Percentiles rank a stretch among this genome's conserved stretches.
Evolutionary conservation across 37 sponge, comb jelly and placozoan species (phyloP).

Genomic region (Spongia lamella): DNA sequence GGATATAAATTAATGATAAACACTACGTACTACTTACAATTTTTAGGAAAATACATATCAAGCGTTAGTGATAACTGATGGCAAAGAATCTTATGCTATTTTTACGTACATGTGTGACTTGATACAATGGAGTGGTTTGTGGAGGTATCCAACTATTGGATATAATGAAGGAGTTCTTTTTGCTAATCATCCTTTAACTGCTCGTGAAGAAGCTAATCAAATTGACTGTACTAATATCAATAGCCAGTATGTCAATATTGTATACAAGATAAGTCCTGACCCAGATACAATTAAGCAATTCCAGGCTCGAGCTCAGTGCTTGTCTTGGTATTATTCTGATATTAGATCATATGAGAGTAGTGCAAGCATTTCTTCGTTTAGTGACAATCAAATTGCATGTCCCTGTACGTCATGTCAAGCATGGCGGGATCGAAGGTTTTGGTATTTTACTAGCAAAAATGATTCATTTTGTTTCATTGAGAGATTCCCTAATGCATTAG

Average conservation of each 20-base stretch:
- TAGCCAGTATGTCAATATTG: no score
- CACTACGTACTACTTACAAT: background rate
- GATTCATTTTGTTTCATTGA: no score
- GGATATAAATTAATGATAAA: no score
- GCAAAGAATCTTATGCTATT: constrained; percentile 41
- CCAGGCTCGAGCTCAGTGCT: no score
- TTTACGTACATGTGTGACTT: constrained; percentile 68
- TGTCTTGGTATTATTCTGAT: no score
- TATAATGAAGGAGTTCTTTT: constrained; percentile 28
- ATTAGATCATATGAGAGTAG: no score
- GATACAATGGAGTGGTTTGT: constrained; percentile 58
- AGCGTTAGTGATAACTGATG: constrained; percentile 69
- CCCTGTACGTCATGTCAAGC: background rate
- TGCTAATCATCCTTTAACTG: constrained; percentile 34
- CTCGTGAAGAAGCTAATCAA: background rate
- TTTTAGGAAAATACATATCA: constrained; percentile 63
- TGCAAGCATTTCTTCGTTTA: no score
- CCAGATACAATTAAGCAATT: no score
- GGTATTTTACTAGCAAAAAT: no score
- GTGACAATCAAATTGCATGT: background rate
- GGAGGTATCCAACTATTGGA: constrained; percentile 43
- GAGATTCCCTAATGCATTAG: no score
- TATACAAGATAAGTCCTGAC: no score
- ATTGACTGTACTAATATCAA: constrained; percentile 13
- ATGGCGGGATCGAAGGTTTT: constrained; percentile 4